Percentiles rank a stretch among this genome's conserved stretches.
phyloP scores from a whole-genome alignment of 2,797 vertebrate genomes.

The Periophthalmus magnuspinnatus region DNA sequence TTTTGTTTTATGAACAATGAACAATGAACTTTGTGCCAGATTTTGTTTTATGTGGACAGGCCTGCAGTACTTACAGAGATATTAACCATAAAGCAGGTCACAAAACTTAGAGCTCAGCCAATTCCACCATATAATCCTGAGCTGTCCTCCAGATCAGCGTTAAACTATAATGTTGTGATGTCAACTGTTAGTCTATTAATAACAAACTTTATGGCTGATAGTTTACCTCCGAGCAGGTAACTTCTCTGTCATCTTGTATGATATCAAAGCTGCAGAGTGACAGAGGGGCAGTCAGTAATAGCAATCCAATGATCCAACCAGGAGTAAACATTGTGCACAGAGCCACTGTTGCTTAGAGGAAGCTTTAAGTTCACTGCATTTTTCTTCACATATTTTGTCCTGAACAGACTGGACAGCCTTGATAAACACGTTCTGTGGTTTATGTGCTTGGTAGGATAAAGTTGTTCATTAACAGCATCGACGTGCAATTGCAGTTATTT shows the following conservation, averaged over 20 bases:
- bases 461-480: constrained; percentile 14
- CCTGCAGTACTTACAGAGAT: not conserved
- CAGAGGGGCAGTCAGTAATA: constrained; percentile 29
- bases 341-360: not conserved
- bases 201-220: constrained; percentile 2
- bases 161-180: not conserved
- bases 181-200: not conserved
- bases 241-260: constrained; percentile 18
- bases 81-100: not conserved
- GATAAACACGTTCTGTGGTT: constrained; percentile 19
- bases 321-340: constrained; percentile 45
- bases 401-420: not conserved
- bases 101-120: not conserved
- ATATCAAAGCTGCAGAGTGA: constrained; percentile 32
- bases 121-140: not conserved
- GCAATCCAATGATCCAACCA: constrained; percentile 24
- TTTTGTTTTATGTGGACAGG: not conserved
- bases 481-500: not conserved
- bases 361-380: constrained; percentile 10
- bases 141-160: not conserved
- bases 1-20: not conserved
- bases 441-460: not conserved
- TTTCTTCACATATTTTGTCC: not conserved
- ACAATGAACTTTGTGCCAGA: not conserved
- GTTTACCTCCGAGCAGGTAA: constrained; percentile 58